Percentiles rank a stretch among this genome's conserved stretches.
phyloP scores from a whole-genome alignment of 2,888 invertebrate genomes.

The Deilephila elpenor region DNA sequence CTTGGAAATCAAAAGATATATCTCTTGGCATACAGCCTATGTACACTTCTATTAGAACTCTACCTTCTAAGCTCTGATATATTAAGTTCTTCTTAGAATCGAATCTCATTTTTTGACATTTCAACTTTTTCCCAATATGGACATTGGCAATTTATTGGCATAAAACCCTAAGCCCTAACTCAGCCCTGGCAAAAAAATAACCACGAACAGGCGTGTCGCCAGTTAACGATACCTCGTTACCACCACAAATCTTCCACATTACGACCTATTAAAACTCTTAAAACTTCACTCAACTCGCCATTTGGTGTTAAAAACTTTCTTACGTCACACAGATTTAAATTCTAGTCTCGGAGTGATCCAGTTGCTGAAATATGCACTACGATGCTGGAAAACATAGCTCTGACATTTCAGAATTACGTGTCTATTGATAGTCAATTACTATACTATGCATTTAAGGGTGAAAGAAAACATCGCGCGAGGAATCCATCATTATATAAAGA shows the following conservation, averaged over 20 bases:
- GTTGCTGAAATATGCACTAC: slow-evolving; percentile 7
- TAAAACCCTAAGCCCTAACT: neutral
- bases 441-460: neutral
- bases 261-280: slow-evolving; percentile 82
- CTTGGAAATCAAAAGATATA: no score
- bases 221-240: slow-evolving; percentile 78
- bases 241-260: slow-evolving; percentile 81
- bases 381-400: neutral
- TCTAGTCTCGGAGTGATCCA: slow-evolving; percentile 65
- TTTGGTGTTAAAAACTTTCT: slow-evolving; percentile 80
- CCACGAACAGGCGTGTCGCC: slow-evolving; percentile 53
- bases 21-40: no score
- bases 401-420: neutral
- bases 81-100: no score
- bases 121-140: no score
- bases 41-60: no score
- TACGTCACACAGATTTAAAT: slow-evolving; percentile 80
- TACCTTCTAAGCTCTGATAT: no score
- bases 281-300: slow-evolving; percentile 77
- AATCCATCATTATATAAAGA: no score
- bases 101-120: no score
- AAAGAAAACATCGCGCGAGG: neutral
- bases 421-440: neutral
- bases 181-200: slow-evolving; percentile 17
- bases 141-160: no score